phyloP scores from a whole-genome alignment of 2,888 invertebrate species.

The Cryptus armator region DNA sequence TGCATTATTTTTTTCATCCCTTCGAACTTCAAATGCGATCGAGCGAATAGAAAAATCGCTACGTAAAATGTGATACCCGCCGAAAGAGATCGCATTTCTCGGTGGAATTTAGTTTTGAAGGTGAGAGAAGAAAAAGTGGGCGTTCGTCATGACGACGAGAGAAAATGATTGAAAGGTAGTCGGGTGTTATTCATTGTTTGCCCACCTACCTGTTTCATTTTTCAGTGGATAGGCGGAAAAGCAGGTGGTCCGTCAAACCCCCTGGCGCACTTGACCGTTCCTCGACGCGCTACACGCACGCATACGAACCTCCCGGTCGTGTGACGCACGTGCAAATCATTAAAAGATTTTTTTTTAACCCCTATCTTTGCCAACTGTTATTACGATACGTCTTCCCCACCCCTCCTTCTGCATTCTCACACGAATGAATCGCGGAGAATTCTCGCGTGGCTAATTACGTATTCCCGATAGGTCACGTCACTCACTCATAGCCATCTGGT shows the following conservation, averaged over 20 bases:
- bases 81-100: conserved; percentile 59
- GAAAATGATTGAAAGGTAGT: conserved; percentile 29
- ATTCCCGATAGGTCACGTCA: conserved; percentile 17
- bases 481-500: conserved; percentile 16
- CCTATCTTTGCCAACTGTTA: conserved; percentile 10
- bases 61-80: conserved; percentile 26
- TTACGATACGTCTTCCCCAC: neutral
- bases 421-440: conserved; percentile 4
- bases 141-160: conserved; percentile 20
- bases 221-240: conserved; percentile 46
- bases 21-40: neutral
- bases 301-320: neutral
- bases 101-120: conserved; percentile 59
- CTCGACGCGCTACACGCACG: neutral
- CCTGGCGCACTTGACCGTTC: conserved; percentile 52
- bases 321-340: conserved; percentile 52
- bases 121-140: conserved; percentile 30
- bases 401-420: neutral
- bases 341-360: conserved; percentile 16
- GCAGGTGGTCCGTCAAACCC: conserved; percentile 55
- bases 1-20: conserved; percentile 39
- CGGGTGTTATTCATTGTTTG: conserved; percentile 59
- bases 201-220: conserved; percentile 55
- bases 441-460: conserved; percentile 42
- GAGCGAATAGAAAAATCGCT: conserved; percentile 44